These are phyloP conservation scores for Xerus rutilus DNA, from an alignment of 2,797 vertebrate genomes.

Conservation along the genomic window DNA sequence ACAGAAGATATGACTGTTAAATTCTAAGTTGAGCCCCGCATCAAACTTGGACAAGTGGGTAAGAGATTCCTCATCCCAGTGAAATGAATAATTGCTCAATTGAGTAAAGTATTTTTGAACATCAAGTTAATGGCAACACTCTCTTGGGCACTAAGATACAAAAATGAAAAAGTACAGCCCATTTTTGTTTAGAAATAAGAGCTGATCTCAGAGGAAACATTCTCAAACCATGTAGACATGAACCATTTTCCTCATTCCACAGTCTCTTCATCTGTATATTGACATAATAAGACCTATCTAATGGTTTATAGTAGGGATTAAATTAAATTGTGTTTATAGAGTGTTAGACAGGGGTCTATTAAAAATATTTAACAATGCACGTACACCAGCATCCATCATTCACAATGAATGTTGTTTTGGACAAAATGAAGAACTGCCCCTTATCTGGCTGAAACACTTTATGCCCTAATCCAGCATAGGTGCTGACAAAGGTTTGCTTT, in stretches of 20 bases:
- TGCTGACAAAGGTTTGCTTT: not conserved
- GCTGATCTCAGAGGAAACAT: not conserved
- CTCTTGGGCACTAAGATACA: not conserved
- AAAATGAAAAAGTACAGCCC: not conserved
- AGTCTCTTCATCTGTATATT: not conserved
- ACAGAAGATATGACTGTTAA: not conserved
- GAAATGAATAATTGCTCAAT: not conserved
- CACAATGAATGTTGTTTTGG: not conserved
- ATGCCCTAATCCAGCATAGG: not conserved
- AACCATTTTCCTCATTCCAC: not conserved
- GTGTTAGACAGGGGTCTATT: not conserved
- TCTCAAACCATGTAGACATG: not conserved
- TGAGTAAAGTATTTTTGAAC: not conserved
- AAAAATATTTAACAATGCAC: not conserved
- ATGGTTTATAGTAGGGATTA: not conserved
- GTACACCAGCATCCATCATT: not conserved
- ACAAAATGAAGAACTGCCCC: not conserved
- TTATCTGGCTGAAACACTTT: not conserved
- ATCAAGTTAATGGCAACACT: not conserved
- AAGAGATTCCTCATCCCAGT: not conserved
- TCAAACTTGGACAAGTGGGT: not conserved
- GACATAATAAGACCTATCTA: not conserved
- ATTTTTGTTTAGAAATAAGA: not conserved
- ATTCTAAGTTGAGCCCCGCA: not conserved
- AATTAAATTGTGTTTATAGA: conserved; percentile 2